Evolutionary conservation across 2,888 invertebrate species (phyloP), one percentile per base, ranked within the genome.

Genomic region (Trissolcus brochymenae): DNA sequence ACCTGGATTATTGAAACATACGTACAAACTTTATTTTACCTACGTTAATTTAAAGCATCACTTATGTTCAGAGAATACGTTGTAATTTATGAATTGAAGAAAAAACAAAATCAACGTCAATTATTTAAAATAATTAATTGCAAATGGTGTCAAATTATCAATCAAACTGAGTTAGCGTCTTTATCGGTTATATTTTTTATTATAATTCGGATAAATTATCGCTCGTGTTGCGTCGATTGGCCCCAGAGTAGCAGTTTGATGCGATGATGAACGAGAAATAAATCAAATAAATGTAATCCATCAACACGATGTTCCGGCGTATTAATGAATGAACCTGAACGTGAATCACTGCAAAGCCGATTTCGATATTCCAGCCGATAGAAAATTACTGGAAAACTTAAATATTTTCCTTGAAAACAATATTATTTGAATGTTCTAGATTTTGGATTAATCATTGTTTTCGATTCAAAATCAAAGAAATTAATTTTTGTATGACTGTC

Each of bases 261-360:
- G 4, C 16, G 16, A 14, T 14, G 16, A 16, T 46, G 46, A n/a
- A n/a, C 46, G 11, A 6, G 46, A 46, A 54, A 1, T 9, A 55
- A 55, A 56, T 66, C 56, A 17, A 43, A 67, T 53, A 55, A 61
- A 61, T 50, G 19, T 35, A 55, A 73, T 65, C 64, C 60, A 73
- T 66, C 65, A 60, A 54, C 46, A 53, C n/a, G 11, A 62, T 21
- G 56, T 49, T 62, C 50, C 51, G 16, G 46, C 54, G 55, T 67
- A 56, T 67, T 67, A 50, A 74, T 74, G 73, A 74, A 74, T 74
- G 67, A 74, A 74, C 61, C 43, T 51, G 64, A 49, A 49, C 25
- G 17, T 67, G 66, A 74, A 55, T 74, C 73, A 74, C 35, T 50
- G 51, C 61, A 61, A 74, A 67, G 50, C 53, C 66, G 17, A 51